Evolutionary conservation across 2,888 invertebrate genomes (phyloP), one percentile per base, ranked within the genome.

Genomic region (Eupeodes luniger): DNA sequence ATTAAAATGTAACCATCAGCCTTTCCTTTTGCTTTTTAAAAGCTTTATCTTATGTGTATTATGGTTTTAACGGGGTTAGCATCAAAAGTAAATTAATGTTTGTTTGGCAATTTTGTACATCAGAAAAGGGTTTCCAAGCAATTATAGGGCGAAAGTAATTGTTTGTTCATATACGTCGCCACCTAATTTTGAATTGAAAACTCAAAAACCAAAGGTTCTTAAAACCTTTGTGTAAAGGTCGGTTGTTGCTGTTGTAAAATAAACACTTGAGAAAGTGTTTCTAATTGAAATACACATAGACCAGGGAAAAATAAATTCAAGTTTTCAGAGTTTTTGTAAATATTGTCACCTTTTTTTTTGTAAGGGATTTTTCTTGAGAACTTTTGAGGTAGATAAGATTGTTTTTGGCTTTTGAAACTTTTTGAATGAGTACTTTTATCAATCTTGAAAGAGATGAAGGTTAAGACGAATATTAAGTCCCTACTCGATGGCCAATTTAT

Each of bases 141-240:
- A 57, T 34, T 59, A 59, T 59, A 36, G 57, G 57, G 4, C 34
- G 14, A 59, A 36, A 59, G 34, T 34, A 59, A 12, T 59, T 59
- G 34, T 59, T 36, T 59, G 7, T 9, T 36, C 57, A 59, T n/a
- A 16, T 9, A 57, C 27, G 27, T 27, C 14, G 2, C 3, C 12
- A 12, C 12, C 6, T 57, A 5, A 34, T 57, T 57, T 57, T 2
- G 7, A 34, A 34, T 57, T 34, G 12, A 57, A 34, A 57, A 5
- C 9, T 27, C 57, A 27, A 57, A 57, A 57, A 57, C 57, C 27
- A 14, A 14, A 57, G 12, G 57, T 19, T 57, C 19, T 47, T 44
- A 7, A 47, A 10, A 10, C 4, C 47, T 10, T 10, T 12, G 47
- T 1, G 4, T 10, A 12, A 53, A 7, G 16, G 53, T 53, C 16